Evolutionary conservation across 1,140 invertebrate species (phyloP).

Genomic region (Ooceraea biroi): DNA sequence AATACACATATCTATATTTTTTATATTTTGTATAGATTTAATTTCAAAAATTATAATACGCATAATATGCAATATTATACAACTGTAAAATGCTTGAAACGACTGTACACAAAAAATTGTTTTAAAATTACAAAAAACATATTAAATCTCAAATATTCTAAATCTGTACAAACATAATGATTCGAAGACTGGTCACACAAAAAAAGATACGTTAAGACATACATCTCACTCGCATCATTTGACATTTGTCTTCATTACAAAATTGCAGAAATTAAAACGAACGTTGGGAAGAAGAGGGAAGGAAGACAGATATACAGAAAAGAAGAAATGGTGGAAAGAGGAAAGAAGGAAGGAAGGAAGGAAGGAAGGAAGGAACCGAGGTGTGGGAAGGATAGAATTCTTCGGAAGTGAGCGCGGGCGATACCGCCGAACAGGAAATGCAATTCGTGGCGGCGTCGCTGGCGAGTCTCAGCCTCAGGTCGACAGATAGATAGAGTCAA

Average conservation of each 20-base stretch:
- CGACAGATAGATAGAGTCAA: conserved; percentile 85
- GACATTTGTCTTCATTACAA: not conserved
- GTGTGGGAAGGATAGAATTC: conserved; percentile 73
- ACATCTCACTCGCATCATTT: not conserved
- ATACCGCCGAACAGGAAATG: conserved; percentile 76
- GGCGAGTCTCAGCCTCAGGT: conserved; percentile 81
- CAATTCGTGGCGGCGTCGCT: conserved; percentile 75
- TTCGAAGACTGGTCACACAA: not conserved
- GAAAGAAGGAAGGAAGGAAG: conserved; percentile 23
- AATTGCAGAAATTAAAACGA: conserved; percentile 9
- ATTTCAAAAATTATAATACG: too few relatives aligned
- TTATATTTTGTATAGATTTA: too few relatives aligned
- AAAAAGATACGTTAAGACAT: not conserved
- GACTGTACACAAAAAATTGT: not conserved
- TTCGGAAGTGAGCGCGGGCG: conserved; percentile 72
- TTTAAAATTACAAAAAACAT: not conserved
- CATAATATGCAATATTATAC: too few relatives aligned
- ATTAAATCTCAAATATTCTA: not conserved
- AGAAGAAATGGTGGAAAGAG: conserved; percentile 1
- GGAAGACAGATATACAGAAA: conserved; percentile 30
- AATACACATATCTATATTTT: too few relatives aligned
- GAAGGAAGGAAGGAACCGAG: conserved; percentile 69
- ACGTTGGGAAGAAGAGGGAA: not conserved
- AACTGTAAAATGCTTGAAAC: too few relatives aligned
- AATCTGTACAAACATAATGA: not conserved